A percentile compares a stretch with the other conserved stretches of the same genome.
Evolutionary conservation across 2,888 invertebrate species (phyloP).

Genomic region (Odontothrips loti): DNA sequence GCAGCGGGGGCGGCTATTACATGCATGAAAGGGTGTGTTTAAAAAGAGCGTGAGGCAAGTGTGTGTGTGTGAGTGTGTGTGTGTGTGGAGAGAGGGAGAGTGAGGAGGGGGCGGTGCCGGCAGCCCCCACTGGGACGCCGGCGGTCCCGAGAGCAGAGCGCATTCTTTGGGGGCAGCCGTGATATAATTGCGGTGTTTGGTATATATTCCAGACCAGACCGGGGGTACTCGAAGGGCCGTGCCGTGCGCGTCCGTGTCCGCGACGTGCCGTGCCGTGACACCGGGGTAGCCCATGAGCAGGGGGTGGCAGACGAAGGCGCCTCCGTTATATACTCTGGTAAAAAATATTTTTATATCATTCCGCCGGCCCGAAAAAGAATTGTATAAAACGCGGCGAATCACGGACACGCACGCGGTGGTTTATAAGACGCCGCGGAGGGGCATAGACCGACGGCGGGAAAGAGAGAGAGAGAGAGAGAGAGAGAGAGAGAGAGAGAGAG

Average conservation of each 20-base stretch:
- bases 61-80: too few species aligned
- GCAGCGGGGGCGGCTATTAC: neutral
- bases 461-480: neutral
- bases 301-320: too few species aligned
- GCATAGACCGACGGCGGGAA: neutral
- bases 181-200: constrained; percentile 1
- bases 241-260: too few species aligned
- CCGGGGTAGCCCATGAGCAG: too few species aligned
- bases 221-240: too few species aligned
- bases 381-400: too few species aligned
- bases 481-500: neutral
- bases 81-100: neutral
- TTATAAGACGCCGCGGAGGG: neutral
- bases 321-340: too few species aligned
- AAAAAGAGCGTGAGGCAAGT: neutral
- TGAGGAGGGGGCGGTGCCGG: neutral
- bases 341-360: too few species aligned
- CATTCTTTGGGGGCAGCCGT: neutral
- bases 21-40: constrained; percentile 26
- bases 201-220: neutral
- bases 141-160: neutral
- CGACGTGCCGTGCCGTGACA: too few species aligned
- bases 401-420: too few species aligned
- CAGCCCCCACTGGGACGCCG: neutral
- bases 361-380: too few species aligned